These are phyloP conservation scores for Drosophila ercepeae DNA, from an alignment of 1,140 invertebrate species.

Conservation along the genomic window DNA sequence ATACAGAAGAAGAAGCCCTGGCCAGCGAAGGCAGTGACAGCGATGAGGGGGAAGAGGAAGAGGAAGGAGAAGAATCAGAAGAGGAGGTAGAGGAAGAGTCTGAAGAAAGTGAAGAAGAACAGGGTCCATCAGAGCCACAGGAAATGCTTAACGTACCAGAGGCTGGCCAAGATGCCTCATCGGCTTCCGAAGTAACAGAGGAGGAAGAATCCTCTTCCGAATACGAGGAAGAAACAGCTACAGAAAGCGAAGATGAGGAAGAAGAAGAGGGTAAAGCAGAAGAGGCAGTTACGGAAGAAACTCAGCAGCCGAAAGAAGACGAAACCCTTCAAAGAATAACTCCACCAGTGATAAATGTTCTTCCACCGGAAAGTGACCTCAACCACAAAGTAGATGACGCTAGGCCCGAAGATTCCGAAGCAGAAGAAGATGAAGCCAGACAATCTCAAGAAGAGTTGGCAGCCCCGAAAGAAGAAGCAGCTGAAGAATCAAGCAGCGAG, in stretches of 20 bases:
- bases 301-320: not conserved
- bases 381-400: constrained; percentile 24
- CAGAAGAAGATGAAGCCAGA: constrained; percentile 1
- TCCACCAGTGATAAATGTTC: constrained; percentile 60
- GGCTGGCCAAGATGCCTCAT: constrained; percentile 5
- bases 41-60: constrained; percentile 32
- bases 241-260: constrained; percentile 50
- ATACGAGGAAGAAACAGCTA: constrained; percentile 55
- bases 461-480: constrained; percentile 9
- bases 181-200: constrained; percentile 25
- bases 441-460: constrained; percentile 6
- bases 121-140: not conserved
- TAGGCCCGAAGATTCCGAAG: not conserved
- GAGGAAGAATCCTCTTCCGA: constrained; percentile 52
- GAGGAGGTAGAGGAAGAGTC: not conserved
- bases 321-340: not conserved
- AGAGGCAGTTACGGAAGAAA: not conserved
- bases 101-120: not conserved
- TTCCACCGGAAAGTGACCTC: constrained; percentile 46
- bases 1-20: constrained; percentile 72
- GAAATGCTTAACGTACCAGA: not conserved
- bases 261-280: constrained; percentile 13
- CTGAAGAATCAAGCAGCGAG: constrained; percentile 26
- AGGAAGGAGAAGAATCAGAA: constrained; percentile 5
- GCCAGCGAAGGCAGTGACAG: constrained; percentile 54